phyloP scores from a whole-genome alignment of 1,140 invertebrate genomes.

The Phymastichus coffea region DNA sequence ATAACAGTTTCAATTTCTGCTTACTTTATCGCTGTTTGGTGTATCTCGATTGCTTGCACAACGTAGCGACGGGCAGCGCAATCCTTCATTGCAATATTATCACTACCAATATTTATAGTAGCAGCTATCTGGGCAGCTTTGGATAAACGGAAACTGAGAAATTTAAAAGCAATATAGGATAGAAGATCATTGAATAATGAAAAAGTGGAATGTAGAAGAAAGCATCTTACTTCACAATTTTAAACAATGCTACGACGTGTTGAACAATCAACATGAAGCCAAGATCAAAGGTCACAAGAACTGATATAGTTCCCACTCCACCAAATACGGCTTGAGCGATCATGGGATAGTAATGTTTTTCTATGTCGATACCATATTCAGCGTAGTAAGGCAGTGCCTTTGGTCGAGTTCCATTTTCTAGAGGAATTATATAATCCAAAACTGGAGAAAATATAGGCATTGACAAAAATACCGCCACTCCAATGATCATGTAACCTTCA shows the following conservation, averaged over 20 bases:
- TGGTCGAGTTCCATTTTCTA: background rate
- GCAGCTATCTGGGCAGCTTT: too few relatives aligned
- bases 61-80: too few relatives aligned
- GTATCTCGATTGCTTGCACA: too few relatives aligned
- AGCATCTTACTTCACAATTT: too few relatives aligned
- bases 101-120: too few relatives aligned
- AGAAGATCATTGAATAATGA: too few relatives aligned
- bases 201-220: too few relatives aligned
- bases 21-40: too few relatives aligned
- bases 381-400: slow-evolving; percentile 9
- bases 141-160: too few relatives aligned
- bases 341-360: slow-evolving; percentile 13
- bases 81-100: too few relatives aligned
- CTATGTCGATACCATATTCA: slow-evolving; percentile 4
- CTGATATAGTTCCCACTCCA: background rate
- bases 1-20: too few relatives aligned
- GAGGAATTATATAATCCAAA: background rate
- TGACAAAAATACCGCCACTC: background rate
- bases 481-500: background rate
- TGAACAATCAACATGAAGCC: slow-evolving; percentile 6
- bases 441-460: background rate
- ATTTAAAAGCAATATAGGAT: too few relatives aligned
- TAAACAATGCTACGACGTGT: slow-evolving; percentile 2
- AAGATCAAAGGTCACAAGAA: background rate
- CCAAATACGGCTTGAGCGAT: slow-evolving; percentile 12